Evolutionary conservation across 2,113 vertebrate genomes (phyloP).

Genomic region (Callocephalon fimbriatum): DNA sequence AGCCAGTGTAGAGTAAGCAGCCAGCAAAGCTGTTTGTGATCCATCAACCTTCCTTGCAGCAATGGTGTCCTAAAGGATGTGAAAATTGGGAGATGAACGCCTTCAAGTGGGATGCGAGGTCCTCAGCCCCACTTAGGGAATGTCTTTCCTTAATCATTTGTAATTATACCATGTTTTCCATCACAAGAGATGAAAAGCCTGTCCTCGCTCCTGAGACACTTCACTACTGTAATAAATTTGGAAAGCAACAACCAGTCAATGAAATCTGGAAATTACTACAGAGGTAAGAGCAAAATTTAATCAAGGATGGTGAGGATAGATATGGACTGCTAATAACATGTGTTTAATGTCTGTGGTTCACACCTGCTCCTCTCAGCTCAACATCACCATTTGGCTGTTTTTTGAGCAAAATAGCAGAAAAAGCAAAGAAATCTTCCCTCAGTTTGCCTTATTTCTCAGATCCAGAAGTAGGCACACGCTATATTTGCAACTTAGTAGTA

Average conservation of each 20-base stretch:
- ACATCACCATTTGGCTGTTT: background rate
- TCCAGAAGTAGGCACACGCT: background rate
- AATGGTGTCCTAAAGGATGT: background rate
- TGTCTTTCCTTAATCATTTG: background rate
- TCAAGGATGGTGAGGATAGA: background rate
- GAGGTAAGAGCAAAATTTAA: background rate
- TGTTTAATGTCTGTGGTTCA: background rate
- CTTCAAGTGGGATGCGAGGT: background rate
- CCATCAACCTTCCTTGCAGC: background rate
- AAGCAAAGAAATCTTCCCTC: background rate
- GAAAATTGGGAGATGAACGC: background rate
- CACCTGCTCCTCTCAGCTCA: background rate
- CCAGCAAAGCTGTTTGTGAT: background rate
- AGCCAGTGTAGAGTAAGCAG: background rate
- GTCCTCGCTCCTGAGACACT: background rate
- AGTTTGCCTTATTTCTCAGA: background rate
- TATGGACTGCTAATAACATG: background rate
- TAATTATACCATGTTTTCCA: background rate
- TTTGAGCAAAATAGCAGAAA: background rate
- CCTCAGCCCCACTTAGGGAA: background rate
- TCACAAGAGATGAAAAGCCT: constrained; percentile 21
- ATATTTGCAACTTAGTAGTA: background rate
- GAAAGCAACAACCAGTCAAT: background rate
- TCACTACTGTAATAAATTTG: background rate
- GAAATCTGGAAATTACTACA: background rate